Percentiles rank a stretch among this genome's conserved stretches.
Conservation (phyloP, 1,140 invertebrate species). For the Zaprionus davidi region DNA sequence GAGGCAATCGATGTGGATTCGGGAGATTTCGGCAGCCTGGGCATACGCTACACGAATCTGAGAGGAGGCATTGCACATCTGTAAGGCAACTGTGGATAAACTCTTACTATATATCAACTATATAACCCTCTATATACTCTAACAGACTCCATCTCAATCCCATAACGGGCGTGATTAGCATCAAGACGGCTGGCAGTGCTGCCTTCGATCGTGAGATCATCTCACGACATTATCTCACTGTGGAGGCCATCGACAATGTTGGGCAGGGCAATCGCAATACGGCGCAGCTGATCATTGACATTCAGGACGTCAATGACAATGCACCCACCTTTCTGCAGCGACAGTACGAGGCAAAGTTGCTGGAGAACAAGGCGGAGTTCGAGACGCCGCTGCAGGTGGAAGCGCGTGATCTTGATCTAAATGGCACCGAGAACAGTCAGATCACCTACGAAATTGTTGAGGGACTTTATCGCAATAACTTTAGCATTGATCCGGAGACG, state of each 20-base stretch:
- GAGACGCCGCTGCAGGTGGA: slow-evolving; percentile 91
- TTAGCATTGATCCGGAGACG: slow-evolving; percentile 90
- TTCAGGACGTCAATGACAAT: slow-evolving; percentile 96
- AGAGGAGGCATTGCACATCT: slow-evolving; percentile 91
- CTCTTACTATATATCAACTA: neutral
- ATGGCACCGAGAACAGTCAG: slow-evolving; percentile 94
- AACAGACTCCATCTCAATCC: slow-evolving; percentile 92
- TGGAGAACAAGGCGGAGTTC: slow-evolving; percentile 92
- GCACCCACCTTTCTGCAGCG: slow-evolving; percentile 92
- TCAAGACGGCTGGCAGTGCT: slow-evolving; percentile 89
- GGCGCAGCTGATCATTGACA: slow-evolving; percentile 92
- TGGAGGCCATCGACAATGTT: slow-evolving; percentile 95
- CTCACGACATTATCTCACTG: slow-evolving; percentile 94
- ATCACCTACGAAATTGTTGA: slow-evolving; percentile 92
- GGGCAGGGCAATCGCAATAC: slow-evolving; percentile 95
- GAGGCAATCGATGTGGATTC: slow-evolving; percentile 94
- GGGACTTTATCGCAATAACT: slow-evolving; percentile 90
- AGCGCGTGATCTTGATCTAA: slow-evolving; percentile 93
- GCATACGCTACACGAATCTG: slow-evolving; percentile 94
- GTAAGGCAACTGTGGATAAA: slow-evolving; percentile 86
- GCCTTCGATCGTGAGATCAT: slow-evolving; percentile 95
- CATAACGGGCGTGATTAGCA: slow-evolving; percentile 92
- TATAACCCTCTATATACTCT: no score
- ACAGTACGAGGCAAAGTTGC: slow-evolving; percentile 92
- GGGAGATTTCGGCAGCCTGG: slow-evolving; percentile 92